These are phyloP conservation scores for Trematomus bernacchii DNA, from an alignment of 2,797 vertebrate species.

Conservation along the genomic window DNA sequence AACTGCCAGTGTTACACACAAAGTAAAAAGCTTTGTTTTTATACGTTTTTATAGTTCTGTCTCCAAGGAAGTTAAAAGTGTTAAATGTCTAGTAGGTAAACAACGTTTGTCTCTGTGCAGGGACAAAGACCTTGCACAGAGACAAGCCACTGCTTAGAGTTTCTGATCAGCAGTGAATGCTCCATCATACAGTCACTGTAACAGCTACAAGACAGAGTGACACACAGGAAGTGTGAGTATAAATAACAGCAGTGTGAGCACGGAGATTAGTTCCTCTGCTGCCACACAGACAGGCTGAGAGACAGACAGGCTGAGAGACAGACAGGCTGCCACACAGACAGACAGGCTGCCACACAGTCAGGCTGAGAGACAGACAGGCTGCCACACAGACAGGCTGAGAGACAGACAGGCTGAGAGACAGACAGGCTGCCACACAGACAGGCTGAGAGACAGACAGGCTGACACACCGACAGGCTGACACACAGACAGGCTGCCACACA, in stretches of 20 bases:
- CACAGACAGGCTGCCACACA: rapidly evolving
- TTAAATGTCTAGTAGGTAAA: background rate
- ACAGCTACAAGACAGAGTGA: conserved; percentile 33
- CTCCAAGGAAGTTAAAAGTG: background rate
- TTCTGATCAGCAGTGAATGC: background rate
- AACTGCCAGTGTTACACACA: background rate
- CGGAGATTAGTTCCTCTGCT: conserved; percentile 66
- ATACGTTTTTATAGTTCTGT: background rate
- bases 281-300: background rate
- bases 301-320: too few relatives aligned
- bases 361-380: too few relatives aligned
- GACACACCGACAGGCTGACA: too few relatives aligned
- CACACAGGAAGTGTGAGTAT: conserved; percentile 71
- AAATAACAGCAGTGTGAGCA: conserved; percentile 61
- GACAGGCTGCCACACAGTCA: too few relatives aligned
- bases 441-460: too few relatives aligned
- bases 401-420: too few relatives aligned
- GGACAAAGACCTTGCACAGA: background rate
- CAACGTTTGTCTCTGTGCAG: background rate
- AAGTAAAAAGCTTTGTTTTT: background rate
- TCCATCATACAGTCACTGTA: background rate
- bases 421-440: too few relatives aligned
- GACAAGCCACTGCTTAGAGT: background rate
- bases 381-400: too few relatives aligned
- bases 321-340: too few relatives aligned